Evolutionary conservation across 2,888 invertebrate species (phyloP).

Genomic region (Atherix ibis): DNA sequence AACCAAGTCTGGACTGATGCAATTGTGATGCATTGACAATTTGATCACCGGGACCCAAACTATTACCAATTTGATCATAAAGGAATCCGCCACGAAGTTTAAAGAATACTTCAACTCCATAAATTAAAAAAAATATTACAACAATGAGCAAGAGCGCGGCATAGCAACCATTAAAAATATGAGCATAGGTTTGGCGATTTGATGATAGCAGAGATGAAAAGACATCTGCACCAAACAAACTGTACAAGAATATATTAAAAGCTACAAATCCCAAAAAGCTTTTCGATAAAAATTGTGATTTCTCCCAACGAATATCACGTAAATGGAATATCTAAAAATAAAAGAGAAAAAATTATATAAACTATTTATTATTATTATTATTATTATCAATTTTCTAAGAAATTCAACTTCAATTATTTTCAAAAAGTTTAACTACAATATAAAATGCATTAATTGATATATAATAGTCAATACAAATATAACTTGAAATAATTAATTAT

Average conservation of each 20-base stretch:
- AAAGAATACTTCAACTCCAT: conserved; percentile 87
- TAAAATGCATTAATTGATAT: no score
- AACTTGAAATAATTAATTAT: no score
- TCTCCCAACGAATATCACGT: conserved; percentile 72
- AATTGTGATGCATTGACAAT: conserved; percentile 71
- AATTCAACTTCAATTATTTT: no score
- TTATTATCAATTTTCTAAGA: no score
- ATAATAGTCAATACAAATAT: no score
- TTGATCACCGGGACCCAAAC: conserved; percentile 34
- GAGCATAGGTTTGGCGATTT: conserved; percentile 43
- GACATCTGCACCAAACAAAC: conserved; percentile 60
- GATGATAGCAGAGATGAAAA: conserved; percentile 25
- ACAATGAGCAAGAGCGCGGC: conserved; percentile 81
- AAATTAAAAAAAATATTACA: conserved; percentile 82
- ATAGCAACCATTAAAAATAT: conserved; percentile 83
- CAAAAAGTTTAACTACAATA: no score
- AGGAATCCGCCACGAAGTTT: conserved; percentile 81
- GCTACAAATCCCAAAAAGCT: conserved; percentile 78
- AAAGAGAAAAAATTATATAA: conserved; percentile 10
- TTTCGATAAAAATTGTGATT: conserved; percentile 78
- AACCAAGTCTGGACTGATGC: conserved; percentile 77
- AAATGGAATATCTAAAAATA: conserved; percentile 70
- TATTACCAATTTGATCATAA: conserved; percentile 50
- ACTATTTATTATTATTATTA: no score
- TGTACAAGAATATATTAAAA: conserved; percentile 79